A percentile compares a stretch with the other conserved stretches of the same genome.
Evolutionary conservation across 2,113 vertebrate species (phyloP).

Genomic region (Heterotilapia buettikoferi): DNA sequence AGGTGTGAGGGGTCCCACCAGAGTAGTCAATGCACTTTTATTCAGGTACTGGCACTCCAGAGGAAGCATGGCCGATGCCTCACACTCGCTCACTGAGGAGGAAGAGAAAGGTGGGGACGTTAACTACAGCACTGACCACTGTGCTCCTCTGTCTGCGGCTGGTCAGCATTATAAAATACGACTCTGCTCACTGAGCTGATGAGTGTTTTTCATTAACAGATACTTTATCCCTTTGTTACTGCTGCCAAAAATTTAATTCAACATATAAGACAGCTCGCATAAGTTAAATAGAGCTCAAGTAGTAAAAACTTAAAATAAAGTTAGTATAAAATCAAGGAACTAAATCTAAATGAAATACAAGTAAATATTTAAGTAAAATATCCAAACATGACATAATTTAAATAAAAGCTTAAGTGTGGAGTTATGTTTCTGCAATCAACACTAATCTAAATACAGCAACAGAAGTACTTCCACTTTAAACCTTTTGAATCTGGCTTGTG

Average conservation of each 20-base stretch:
- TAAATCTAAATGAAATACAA: background rate
- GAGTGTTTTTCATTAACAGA: background rate
- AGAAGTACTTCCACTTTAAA: background rate
- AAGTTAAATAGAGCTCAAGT: background rate
- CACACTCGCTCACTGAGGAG: conserved; percentile 87
- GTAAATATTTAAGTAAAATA: background rate
- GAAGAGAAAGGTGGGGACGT: background rate
- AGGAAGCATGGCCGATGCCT: conserved; percentile 93
- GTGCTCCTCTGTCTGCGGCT: background rate
- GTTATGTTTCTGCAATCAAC: background rate
- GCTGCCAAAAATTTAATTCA: background rate
- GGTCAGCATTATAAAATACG: background rate
- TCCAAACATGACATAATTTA: background rate
- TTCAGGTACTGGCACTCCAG: conserved; percentile 97
- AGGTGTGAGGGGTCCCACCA: conserved; percentile 92
- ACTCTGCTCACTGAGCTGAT: background rate
- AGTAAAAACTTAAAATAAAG: background rate
- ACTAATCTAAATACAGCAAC: background rate
- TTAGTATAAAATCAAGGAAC: background rate
- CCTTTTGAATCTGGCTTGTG: background rate
- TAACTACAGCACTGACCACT: background rate
- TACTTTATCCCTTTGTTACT: background rate
- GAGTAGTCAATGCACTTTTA: conserved; percentile 90
- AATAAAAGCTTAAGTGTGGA: background rate
- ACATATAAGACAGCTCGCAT: background rate